Base-by-base conservation (phyloP, 2,113 vertebrate species). In the Opisthocomus hoazin region DNA sequence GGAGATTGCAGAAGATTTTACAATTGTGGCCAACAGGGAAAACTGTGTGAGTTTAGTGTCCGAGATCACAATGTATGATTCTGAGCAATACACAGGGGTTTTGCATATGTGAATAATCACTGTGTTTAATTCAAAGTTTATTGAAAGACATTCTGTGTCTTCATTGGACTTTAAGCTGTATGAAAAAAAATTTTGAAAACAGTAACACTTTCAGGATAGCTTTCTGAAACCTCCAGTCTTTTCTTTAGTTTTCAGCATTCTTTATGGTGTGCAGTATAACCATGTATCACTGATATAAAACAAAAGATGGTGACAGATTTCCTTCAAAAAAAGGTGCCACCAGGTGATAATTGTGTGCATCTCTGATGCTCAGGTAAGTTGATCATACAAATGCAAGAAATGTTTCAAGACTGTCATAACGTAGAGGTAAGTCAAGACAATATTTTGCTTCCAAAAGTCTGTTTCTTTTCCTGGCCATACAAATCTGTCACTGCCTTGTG, bases 1-100 rank as follows among this genome's bases (percentile, higher is more conserved):
- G 90, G 98, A 98, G 94, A 96, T 99, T 78, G 95, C 97, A 76
- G 96, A 98, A 95, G 99, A 99, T 93, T 99, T 99, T 98, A 98
- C 98, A 4, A 98, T 99, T 97, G 95, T 86, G 88, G 98, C 98
- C 76, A 97, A 97, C 70, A 98, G 98, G 94, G 98, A 99, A 95
- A 98, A 97, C 88, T 97, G 92, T 93, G 99, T 99, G 98, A 99
- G 98, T 97, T 90, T 84, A 93, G 26, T 58, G 46, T 93, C 89
- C 1, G 4, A 90, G 60, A 78, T 94, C 24, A 74, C 37, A 29
- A 15, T 30, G 30, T 80, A 10, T 45, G 19, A 69, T 69, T 91
- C 69, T 90, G 58, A 91, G 66, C 78, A 50, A 15, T 77, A 58
- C 56, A 39, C 4, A 11, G 23, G 21, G 43, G 1, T 4, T 69